Conservation (phyloP, 64 coral and sea anemone species). For the Porites australiensis region DNA sequence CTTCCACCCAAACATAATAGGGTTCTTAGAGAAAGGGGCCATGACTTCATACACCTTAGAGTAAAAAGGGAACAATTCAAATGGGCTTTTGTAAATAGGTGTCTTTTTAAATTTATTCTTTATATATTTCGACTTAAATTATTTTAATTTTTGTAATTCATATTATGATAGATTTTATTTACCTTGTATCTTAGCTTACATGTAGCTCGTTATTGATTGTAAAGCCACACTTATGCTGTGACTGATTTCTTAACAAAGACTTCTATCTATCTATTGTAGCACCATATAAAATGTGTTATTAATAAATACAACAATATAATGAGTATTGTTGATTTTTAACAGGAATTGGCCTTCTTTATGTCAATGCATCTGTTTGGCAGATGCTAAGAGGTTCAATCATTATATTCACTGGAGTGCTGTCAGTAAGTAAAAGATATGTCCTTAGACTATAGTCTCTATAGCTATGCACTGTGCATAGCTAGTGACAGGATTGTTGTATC, state of each 20-base stretch:
- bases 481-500: no score
- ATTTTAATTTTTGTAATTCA: neutral
- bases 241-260: no score
- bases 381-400: conserved; percentile 90
- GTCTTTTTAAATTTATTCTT: neutral
- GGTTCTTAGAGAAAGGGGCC: neutral
- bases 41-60: neutral
- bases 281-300: neutral
- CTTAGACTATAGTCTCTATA: no score
- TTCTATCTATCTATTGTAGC: neutral
- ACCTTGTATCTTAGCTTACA: no score
- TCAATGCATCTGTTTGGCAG: conserved; percentile 91
- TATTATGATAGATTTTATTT: neutral
- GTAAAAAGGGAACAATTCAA: no score
- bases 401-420: conserved; percentile 82
- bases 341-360: conserved; percentile 87
- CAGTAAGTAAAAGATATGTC: conserved; percentile 62
- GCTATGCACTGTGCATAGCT: no score
- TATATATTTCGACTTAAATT: neutral
- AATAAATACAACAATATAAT: no score
- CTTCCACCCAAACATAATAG: no score
- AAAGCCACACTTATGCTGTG: no score
- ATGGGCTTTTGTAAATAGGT: neutral
- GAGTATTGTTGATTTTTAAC: neutral
- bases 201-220: no score